Evolutionary conservation across 1,140 invertebrate species (phyloP), one percentile per base, ranked within the genome.

Genomic region (Dendrolimus kikuchii): DNA sequence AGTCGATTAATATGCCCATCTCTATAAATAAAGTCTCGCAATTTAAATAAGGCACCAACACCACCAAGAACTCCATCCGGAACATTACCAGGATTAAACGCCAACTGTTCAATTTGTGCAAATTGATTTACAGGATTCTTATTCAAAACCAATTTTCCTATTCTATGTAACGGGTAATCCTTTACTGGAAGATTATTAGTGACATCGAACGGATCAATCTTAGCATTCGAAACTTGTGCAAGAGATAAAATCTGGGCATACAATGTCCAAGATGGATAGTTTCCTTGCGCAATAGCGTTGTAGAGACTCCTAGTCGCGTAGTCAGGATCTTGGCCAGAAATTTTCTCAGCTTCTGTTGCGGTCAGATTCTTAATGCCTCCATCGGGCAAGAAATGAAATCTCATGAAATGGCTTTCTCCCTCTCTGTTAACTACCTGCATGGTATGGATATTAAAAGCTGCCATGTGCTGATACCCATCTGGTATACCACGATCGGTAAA

Each of bases 401-500:
- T 85, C 64, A 90, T 89, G 67, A 92, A 94, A 49, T 90, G 69
- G 10, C 89, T 78, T 43, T 86, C 66, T 4, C 90, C 90, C 5
- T 90, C 63, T 5, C 81, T 77, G 78, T 94, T 94, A 39, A 93
- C 89, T 40, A 94, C 83, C 65, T 92, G 91, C 72, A 90, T 94
- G 3, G 93, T 94, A 71, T 94, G 92, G 10, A 91, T 91, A n/a
- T 92, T 92, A 65, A 92, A 83, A 2, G 82, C 90, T 62, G 93
- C 89, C 92, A 93, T 93, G 60, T 91, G 89, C 43, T 94, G 89
- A 81, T 92, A 93, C 6, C 96, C 95, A 73, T 96, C 93, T 3
- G 96, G 96, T 42, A 95, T 95, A 8, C 96, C 97, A 64, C 96
- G 90, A 85, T 98, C 96, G 5, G 93, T 91, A 71, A 97, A 97